Evolutionary conservation across 2,113 vertebrate species (phyloP).

Genomic region (Heterochromis multidens): DNA sequence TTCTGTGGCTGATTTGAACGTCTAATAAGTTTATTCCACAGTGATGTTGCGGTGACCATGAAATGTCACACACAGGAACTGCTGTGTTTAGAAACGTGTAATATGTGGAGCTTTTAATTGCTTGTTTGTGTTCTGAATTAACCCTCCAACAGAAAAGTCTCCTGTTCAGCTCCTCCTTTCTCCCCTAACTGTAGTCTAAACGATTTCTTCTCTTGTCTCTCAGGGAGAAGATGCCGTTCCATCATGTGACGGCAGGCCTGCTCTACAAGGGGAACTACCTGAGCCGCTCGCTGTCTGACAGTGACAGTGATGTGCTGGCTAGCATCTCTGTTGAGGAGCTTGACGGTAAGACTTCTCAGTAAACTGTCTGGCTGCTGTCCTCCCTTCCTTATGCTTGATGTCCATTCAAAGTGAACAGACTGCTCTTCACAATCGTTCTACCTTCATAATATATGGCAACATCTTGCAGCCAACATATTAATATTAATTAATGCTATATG

Average conservation of each 20-base stretch:
- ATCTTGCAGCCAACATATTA: not conserved
- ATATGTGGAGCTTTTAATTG: not conserved
- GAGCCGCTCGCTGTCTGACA: conserved; percentile 92
- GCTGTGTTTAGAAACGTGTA: not conserved
- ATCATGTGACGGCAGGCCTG: conserved; percentile 96
- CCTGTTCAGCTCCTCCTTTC: not conserved
- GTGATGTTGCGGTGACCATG: not conserved
- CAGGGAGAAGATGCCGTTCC: conserved; percentile 99
- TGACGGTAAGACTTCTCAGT: conserved; percentile 80
- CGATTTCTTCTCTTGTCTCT: not conserved
- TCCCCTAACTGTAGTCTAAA: not conserved
- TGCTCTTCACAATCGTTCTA: not conserved
- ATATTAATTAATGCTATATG: not conserved
- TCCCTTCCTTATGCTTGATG: not conserved
- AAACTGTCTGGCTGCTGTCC: not conserved
- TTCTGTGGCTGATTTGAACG: not conserved
- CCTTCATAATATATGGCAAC: not conserved
- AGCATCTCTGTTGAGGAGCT: conserved; percentile 97
- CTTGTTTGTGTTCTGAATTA: not conserved
- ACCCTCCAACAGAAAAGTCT: not conserved
- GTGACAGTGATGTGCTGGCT: conserved; percentile 91
- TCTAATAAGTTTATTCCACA: not conserved
- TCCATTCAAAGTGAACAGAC: not conserved
- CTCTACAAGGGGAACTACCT: conserved; percentile 98
- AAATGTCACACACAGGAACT: not conserved